Conservation (phyloP, 2,888 invertebrate genomes). For the Campaea margaritaria region DNA sequence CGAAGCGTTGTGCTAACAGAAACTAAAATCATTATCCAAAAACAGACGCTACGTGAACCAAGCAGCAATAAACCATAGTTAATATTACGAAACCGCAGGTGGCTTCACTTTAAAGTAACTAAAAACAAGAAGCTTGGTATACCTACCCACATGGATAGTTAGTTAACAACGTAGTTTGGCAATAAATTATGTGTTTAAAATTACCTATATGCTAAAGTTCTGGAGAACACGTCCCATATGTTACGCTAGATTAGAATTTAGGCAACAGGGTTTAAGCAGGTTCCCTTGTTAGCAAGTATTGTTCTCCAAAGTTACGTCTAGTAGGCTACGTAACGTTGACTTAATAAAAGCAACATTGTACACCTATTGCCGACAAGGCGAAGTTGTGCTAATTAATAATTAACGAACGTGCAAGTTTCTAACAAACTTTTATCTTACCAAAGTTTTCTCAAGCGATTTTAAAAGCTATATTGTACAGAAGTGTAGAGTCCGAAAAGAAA, state of each 20-base stretch:
- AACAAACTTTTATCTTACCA: background rate
- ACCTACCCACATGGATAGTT: conserved; percentile 9
- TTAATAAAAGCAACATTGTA: conserved; percentile 17
- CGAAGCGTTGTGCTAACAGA: no score
- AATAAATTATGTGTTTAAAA: conserved; percentile 23
- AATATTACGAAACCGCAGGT: conserved; percentile 7
- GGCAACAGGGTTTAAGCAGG: conserved; percentile 13
- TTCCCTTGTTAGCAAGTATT: conserved; percentile 9
- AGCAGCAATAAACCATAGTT: background rate
- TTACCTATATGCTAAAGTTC: conserved; percentile 28
- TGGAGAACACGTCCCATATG: conserved; percentile 12
- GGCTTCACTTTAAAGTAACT: conserved; percentile 3
- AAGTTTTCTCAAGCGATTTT: background rate
- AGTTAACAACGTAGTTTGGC: conserved; percentile 24
- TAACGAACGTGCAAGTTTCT: conserved; percentile 11
- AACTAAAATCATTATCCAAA: no score
- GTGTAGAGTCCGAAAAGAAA: no score
- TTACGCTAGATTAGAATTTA: conserved; percentile 19
- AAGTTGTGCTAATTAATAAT: conserved; percentile 16
- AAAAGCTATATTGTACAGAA: no score
- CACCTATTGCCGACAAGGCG: background rate
- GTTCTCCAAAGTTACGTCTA: conserved; percentile 1
- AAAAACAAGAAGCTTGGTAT: conserved; percentile 5
- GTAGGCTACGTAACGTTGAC: conserved; percentile 1
- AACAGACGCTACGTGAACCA: no score